Percentiles rank a stretch among this genome's conserved stretches.
Evolutionary conservation across 2,888 invertebrate species (phyloP).

Genomic region (Drosophila affinis): DNA sequence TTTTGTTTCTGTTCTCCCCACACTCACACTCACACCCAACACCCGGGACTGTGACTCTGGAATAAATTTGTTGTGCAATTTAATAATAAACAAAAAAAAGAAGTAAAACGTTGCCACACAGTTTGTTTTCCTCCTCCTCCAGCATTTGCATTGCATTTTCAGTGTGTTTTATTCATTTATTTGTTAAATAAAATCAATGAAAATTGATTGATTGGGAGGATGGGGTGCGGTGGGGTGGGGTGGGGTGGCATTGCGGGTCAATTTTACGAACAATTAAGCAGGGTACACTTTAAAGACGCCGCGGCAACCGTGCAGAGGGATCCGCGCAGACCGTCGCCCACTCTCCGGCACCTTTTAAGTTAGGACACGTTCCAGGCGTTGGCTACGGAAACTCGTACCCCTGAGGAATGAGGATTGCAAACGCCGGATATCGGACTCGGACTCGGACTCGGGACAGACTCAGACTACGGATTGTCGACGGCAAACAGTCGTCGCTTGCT

Average conservation of each 20-base stretch:
- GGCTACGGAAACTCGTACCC: conserved; percentile 60
- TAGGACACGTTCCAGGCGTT: conserved; percentile 62
- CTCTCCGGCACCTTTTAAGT: conserved; percentile 6
- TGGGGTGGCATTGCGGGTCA: conserved; percentile 55
- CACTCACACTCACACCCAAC: neutral
- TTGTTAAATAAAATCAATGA: conserved; percentile 60
- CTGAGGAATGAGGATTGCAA: conserved; percentile 36
- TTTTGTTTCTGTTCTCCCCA: conserved; percentile 28
- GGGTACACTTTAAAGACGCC: conserved; percentile 10
- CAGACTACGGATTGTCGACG: neutral
- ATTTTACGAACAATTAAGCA: conserved; percentile 65
- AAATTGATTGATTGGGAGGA: conserved; percentile 44
- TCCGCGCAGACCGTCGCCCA: neutral
- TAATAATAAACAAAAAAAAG: neutral
- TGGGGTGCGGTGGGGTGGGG: no score
- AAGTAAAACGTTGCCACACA: neutral
- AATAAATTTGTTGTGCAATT: conserved; percentile 1
- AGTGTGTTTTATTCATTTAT: conserved; percentile 45
- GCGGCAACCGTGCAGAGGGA: no score
- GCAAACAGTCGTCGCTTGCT: conserved; percentile 54
- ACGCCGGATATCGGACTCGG: conserved; percentile 1
- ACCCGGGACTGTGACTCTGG: neutral
- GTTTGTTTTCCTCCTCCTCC: conserved; percentile 8
- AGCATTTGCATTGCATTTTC: conserved; percentile 15
- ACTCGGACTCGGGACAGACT: conserved; percentile 32